Conservation (phyloP, 37 sponge, comb jelly and placozoan genomes). For the Spongilla lacustris region DNA sequence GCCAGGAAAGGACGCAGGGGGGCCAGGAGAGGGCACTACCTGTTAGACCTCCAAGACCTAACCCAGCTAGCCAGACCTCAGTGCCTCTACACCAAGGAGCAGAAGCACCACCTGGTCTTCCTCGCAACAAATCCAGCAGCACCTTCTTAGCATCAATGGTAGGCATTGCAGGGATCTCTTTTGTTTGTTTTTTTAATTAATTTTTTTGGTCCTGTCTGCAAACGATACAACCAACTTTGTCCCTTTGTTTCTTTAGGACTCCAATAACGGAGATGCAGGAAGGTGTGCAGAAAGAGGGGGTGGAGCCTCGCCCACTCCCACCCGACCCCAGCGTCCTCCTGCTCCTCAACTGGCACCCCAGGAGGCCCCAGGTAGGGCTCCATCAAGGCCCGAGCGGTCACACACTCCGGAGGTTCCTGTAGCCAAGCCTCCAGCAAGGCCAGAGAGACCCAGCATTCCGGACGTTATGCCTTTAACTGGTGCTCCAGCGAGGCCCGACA, state of each 20-base stretch:
- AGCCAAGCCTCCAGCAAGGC: neutral
- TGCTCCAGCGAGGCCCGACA: neutral
- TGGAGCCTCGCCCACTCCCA: neutral
- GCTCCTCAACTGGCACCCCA: neutral
- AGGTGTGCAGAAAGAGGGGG: neutral
- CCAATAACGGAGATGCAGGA: no score
- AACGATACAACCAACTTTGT: neutral
- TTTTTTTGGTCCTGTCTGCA: neutral
- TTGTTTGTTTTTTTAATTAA: no score
- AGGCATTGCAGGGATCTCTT: neutral
- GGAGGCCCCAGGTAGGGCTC: no score
- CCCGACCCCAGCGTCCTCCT: neutral
- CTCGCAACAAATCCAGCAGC: neutral
- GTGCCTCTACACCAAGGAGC: neutral
- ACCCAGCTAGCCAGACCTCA: neutral
- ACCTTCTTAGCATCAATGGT: neutral
- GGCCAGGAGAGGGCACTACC: neutral
- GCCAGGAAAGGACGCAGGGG: no score
- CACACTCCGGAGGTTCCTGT: no score
- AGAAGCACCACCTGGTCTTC: neutral
- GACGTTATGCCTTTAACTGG: neutral
- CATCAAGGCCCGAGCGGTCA: neutral
- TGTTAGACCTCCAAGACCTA: neutral
- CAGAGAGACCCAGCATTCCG: neutral
- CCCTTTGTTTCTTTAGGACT: neutral